These are phyloP conservation scores for Bostrychus sinensis DNA, from an alignment of 2,113 vertebrate genomes.

Conservation along the genomic window DNA sequence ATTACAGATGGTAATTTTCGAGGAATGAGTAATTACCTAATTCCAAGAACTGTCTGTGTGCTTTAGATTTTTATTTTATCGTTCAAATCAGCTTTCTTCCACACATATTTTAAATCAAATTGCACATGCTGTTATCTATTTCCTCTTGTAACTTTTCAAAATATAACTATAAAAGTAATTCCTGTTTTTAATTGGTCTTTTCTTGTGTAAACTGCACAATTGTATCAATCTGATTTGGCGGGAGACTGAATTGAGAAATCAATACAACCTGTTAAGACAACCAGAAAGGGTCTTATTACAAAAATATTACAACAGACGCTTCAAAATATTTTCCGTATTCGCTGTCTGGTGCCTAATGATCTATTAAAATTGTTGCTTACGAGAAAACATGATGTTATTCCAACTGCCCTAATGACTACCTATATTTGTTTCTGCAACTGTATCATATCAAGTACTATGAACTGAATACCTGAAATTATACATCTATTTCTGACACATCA, in stretches of 20 bases:
- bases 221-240: no score
- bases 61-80: background rate
- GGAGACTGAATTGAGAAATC: background rate
- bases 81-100: background rate
- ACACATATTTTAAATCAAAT: no score
- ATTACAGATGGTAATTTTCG: background rate
- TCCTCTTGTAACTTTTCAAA: no score
- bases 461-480: slow-evolving; percentile 14
- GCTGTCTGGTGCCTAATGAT: background rate
- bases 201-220: background rate
- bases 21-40: slow-evolving; percentile 5
- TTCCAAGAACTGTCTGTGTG: background rate
- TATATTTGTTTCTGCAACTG: background rate
- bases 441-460: slow-evolving; percentile 7
- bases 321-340: background rate
- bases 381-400: slow-evolving; percentile 6
- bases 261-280: background rate
- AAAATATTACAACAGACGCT: background rate
- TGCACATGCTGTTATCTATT: no score
- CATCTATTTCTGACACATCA: background rate
- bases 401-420: background rate
- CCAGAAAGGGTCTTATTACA: background rate
- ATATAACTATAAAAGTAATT: background rate
- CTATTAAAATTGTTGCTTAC: background rate
- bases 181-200: background rate